A percentile compares a stretch with the other conserved stretches of the same genome.
phyloP scores from a whole-genome alignment of 2,113 vertebrate genomes.

The Xenopus tropicalis region UCB_Xtro_10.0 CM004447.2:151933001-151933500 shows the following conservation, averaged over 20 bases:
- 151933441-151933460: slow-evolving; percentile 12
- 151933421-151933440: slow-evolving; percentile 1
- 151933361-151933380: too few relatives aligned
- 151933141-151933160: not conserved
- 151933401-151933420: too few relatives aligned
- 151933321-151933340: too few relatives aligned
- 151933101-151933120: not conserved
- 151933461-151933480: too few relatives aligned
- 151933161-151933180: not conserved
- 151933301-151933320: too few relatives aligned
- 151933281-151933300: too few relatives aligned
- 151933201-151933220: not conserved
- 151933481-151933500: too few relatives aligned
- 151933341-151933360: too few relatives aligned
- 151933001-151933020: slow-evolving; percentile 11
- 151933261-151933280: not conserved
- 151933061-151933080: not conserved
- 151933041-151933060: not conserved
- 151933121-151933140: not conserved
- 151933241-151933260: not conserved
- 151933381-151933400: too few relatives aligned
- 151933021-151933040: not conserved
- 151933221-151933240: not conserved
- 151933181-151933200: not conserved
- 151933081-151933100: not conserved